Evolutionary conservation across 2,797 vertebrate species (phyloP).

Genomic region (Eulemur mongoz): DNA sequence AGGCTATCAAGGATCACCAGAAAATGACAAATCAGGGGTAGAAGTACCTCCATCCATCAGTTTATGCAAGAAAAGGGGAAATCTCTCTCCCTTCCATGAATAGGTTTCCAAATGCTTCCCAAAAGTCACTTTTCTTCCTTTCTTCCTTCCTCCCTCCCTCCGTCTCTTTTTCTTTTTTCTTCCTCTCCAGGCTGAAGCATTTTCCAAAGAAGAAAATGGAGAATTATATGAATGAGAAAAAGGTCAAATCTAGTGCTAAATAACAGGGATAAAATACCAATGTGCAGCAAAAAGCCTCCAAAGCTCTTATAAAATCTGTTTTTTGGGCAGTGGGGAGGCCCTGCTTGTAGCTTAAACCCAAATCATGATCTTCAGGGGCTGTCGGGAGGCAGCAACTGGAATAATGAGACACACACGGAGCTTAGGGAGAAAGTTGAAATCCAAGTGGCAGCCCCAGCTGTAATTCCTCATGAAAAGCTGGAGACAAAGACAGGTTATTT

Average conservation of each 20-base stretch:
- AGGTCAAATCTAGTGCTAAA: neutral
- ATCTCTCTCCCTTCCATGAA: neutral
- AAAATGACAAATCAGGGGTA: neutral
- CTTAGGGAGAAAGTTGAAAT: constrained; percentile 55
- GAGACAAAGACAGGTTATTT: constrained; percentile 59
- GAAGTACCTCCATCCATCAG: rapidly evolving
- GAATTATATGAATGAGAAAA: neutral
- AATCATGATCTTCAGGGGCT: neutral
- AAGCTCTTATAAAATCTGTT: neutral
- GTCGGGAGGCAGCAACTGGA: constrained; percentile 61
- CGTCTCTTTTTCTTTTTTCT: neutral
- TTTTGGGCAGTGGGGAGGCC: neutral
- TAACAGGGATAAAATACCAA: neutral
- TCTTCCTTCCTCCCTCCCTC: neutral
- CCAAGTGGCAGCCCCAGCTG: constrained; percentile 22
- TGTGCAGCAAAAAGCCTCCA: neutral
- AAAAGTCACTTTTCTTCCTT: neutral
- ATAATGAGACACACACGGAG: constrained; percentile 58
- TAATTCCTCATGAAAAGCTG: constrained; percentile 45
- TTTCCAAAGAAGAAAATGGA: constrained; percentile 13
- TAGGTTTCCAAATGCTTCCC: neutral
- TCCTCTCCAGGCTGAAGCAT: neutral
- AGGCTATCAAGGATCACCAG: neutral
- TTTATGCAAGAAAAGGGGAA: neutral
- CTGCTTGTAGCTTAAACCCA: neutral